Percentiles rank a stretch among this genome's conserved stretches.
These are phyloP conservation scores for Leptinotarsa texana DNA, from an alignment of 1,140 invertebrate genomes.

Conservation along the genomic window DNA sequence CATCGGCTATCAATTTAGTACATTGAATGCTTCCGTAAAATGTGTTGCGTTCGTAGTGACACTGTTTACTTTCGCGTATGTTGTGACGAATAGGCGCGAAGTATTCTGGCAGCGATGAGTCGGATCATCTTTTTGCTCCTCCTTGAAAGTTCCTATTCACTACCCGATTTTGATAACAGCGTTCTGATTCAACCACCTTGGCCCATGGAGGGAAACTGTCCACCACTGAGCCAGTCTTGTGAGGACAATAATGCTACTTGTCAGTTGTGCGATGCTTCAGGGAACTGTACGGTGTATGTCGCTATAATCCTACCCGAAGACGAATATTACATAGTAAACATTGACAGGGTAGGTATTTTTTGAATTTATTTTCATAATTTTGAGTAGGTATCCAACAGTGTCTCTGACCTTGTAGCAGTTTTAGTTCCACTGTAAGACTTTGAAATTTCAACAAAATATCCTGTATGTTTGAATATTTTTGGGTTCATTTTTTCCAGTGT, in stretches of 20 bases:
- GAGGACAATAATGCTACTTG: constrained; percentile 22
- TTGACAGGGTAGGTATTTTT: constrained; percentile 42
- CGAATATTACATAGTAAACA: constrained; percentile 45
- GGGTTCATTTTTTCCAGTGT: too few relatives aligned
- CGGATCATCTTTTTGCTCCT: constrained; percentile 23
- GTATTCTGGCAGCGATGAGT: constrained; percentile 31
- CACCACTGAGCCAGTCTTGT: background rate
- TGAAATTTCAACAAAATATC: too few relatives aligned
- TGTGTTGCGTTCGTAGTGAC: constrained; percentile 37
- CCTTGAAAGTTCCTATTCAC: constrained; percentile 5
- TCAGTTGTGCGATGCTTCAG: constrained; percentile 27
- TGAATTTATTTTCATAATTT: too few relatives aligned
- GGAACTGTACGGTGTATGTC: constrained; percentile 41
- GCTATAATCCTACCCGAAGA: constrained; percentile 45
- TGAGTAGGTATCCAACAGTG: too few relatives aligned
- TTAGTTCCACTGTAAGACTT: too few relatives aligned
- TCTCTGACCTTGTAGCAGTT: too few relatives aligned
- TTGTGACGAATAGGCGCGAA: constrained; percentile 9
- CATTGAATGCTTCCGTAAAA: constrained; percentile 39
- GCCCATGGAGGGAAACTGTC: constrained; percentile 27
- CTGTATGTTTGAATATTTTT: too few relatives aligned
- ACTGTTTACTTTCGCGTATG: constrained; percentile 16
- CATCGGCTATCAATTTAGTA: constrained; percentile 41
- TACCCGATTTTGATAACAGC: constrained; percentile 30
- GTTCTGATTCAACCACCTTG: constrained; percentile 24